phyloP scores from a whole-genome alignment of 2,888 invertebrate species.

The Torymus aiolomorphi region DNA sequence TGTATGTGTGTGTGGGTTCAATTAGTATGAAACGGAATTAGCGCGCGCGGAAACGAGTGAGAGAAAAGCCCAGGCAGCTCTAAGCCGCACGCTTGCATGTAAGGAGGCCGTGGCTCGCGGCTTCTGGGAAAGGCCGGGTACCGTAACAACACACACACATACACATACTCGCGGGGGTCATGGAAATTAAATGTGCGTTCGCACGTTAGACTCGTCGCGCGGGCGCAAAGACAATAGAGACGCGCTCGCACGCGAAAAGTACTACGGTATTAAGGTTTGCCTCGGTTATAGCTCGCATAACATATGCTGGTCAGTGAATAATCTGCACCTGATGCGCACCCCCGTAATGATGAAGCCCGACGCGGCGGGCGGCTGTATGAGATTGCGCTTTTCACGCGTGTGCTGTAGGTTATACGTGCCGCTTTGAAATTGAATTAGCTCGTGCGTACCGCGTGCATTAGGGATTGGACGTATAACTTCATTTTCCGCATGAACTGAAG shows the following conservation, averaged over 20 bases:
- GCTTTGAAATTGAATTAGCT: slow-evolving; percentile 36
- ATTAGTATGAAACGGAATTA: slow-evolving; percentile 47
- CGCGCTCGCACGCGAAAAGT: slow-evolving; percentile 57
- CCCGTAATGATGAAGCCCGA: not conserved
- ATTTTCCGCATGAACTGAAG: no score
- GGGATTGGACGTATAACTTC: no score
- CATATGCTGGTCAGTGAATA: no score
- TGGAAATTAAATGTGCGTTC: slow-evolving; percentile 64
- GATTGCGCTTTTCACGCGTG: slow-evolving; percentile 21
- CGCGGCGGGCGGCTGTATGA: not conserved
- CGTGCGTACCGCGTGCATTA: not conserved
- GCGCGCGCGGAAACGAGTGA: not conserved
- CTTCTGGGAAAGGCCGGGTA: slow-evolving; percentile 44
- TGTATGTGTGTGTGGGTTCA: not conserved
- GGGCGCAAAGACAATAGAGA: slow-evolving; percentile 60
- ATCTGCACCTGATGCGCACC: not conserved
- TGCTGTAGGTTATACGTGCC: no score
- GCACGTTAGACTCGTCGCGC: slow-evolving; percentile 58
- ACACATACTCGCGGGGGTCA: slow-evolving; percentile 46
- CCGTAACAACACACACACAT: slow-evolving; percentile 18
- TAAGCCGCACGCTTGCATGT: not conserved
- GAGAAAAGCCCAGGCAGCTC: no score
- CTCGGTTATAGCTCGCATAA: no score
- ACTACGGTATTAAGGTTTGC: slow-evolving; percentile 55
- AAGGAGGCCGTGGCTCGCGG: slow-evolving; percentile 21